Evolutionary conservation across 2,113 vertebrate genomes (phyloP).

Genomic region (Suncus etruscus): DNA sequence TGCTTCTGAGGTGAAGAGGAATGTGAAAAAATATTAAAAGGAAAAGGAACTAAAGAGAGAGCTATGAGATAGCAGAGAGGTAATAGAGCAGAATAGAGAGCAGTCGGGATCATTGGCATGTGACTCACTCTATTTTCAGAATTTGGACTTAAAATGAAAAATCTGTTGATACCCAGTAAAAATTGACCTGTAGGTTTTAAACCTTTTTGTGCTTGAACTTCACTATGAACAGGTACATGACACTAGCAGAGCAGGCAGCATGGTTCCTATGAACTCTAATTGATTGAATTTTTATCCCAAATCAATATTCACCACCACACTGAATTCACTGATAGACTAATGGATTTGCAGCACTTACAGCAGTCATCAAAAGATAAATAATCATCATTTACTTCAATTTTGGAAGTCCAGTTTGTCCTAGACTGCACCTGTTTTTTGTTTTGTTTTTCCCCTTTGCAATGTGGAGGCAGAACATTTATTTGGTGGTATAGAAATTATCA

Average conservation of each 20-base stretch:
- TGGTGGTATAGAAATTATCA: conserved; percentile 11
- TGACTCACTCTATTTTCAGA: neutral
- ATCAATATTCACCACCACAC: neutral
- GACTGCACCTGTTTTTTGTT: neutral
- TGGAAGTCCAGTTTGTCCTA: neutral
- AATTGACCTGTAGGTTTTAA: neutral
- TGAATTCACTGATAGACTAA: neutral
- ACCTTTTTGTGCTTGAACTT: neutral
- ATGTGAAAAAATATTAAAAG: neutral
- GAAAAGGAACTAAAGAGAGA: neutral
- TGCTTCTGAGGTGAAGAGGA: conserved; percentile 1
- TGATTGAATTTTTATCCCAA: conserved; percentile 29
- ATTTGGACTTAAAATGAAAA: neutral
- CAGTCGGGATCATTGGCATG: neutral
- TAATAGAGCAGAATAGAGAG: neutral
- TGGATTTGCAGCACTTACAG: neutral
- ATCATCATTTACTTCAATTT: neutral
- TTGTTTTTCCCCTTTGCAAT: conserved; percentile 52
- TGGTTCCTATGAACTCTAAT: neutral
- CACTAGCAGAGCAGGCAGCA: neutral
- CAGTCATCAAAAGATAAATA: neutral
- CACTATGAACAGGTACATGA: neutral
- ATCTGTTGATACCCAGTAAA: neutral
- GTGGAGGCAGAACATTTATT: conserved; percentile 7
- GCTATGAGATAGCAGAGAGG: no score